Evolutionary conservation across 2,797 vertebrate species (phyloP), one percentile per base, ranked within the genome.

Genomic region (Sebastes iracundus): DNA sequence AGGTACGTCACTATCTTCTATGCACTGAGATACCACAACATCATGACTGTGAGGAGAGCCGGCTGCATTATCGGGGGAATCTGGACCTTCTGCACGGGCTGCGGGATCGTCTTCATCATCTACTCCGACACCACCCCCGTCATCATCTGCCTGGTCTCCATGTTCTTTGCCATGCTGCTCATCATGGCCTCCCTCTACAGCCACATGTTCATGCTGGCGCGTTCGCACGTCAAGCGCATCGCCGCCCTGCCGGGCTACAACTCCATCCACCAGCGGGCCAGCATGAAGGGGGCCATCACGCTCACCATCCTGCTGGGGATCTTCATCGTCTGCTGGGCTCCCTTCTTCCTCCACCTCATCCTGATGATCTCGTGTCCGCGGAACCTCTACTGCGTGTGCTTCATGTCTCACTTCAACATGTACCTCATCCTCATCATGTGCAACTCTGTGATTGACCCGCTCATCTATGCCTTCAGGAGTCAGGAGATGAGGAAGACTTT

Each of bases 391-490:
- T 99, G 98, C 20, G 93, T 98, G 38, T 99, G 98, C 77, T 99
- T 99, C 90, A 99, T 99, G 98, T 99, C 98, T 58, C 98, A 99
- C 90, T 99, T 99, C 87, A 98, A 99, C 94, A 92, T 99, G 90
- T 99, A 99, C 85, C 97, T 99, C 90, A 97, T 98, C 65, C 97
- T 99, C 64, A 99, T 99, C 84, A 99, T 99, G 98, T 99, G 97
- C 58, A 99, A 99, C 78, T 98, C 98, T 0, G 95, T 99, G 90
- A 97, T 99, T 0, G 98, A 99, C 87, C 98, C 98, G 0, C 96
- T 99, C 8, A 99, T 99, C 82, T 99, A 99, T 10, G 98, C 98
- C n/a, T 97, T 99, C 87, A 97, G 98, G 83, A 99, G 97, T 91
- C 97, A 98, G 91, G 98, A 99, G 91, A 97, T 99, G 93, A 97